Conservation (phyloP, 2,888 invertebrate species). For the Acrobasis suavella region DNA sequence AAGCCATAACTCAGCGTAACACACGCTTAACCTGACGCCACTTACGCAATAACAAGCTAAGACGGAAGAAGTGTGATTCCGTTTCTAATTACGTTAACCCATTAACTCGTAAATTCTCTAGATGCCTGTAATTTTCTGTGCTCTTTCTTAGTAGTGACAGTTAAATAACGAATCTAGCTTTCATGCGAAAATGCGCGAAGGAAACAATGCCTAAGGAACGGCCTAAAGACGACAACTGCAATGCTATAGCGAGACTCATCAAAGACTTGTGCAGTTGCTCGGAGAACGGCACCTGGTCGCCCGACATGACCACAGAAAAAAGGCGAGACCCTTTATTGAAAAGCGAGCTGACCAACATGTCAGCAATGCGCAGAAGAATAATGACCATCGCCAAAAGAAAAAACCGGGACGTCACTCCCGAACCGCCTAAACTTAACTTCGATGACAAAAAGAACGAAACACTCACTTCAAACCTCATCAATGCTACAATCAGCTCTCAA, state of each 20-base stretch:
- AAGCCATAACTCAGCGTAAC: slow-evolving; percentile 34
- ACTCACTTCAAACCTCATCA: slow-evolving; percentile 66
- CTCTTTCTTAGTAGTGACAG: slow-evolving; percentile 68
- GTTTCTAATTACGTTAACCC: slow-evolving; percentile 50
- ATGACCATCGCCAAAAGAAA: slow-evolving; percentile 70
- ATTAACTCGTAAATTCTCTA: slow-evolving; percentile 45
- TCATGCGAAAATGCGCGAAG: slow-evolving; percentile 33
- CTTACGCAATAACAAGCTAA: slow-evolving; percentile 46
- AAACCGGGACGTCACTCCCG: slow-evolving; percentile 51
- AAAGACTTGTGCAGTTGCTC: slow-evolving; percentile 79
- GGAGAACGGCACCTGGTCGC: slow-evolving; percentile 78
- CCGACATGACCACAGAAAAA: slow-evolving; percentile 71
- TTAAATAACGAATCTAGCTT: slow-evolving; percentile 56
- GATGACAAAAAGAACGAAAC: slow-evolving; percentile 59
- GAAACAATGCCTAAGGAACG: slow-evolving; percentile 68
- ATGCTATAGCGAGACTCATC: slow-evolving; percentile 70
- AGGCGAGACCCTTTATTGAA: slow-evolving; percentile 69
- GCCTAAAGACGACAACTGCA: slow-evolving; percentile 66
- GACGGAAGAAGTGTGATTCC: slow-evolving; percentile 45
- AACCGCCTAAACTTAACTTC: slow-evolving; percentile 59
- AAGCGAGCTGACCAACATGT: slow-evolving; percentile 76
- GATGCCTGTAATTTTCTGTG: slow-evolving; percentile 59
- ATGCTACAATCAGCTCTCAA: slow-evolving; percentile 67
- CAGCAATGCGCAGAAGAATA: slow-evolving; percentile 70
- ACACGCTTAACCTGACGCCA: slow-evolving; percentile 36